These are phyloP conservation scores for Pegoplata infirma DNA, from an alignment of 2,888 invertebrate genomes.

Conservation along the genomic window DNA sequence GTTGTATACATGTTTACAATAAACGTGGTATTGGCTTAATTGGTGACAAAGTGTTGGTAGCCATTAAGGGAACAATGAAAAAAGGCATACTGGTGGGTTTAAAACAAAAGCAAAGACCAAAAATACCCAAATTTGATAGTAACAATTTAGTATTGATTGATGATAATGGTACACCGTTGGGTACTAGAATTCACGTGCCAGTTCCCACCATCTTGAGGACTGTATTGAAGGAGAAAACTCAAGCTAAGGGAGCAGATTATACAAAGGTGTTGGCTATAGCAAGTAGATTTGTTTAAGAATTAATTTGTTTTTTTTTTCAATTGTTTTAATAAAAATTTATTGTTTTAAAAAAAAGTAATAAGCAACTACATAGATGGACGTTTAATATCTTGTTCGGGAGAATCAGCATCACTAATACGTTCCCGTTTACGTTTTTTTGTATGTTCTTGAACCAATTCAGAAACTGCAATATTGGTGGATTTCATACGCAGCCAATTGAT, in stretches of 20 bases:
- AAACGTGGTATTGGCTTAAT: conserved; percentile 82
- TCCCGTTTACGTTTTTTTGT: conserved; percentile 75
- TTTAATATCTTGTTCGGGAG: conserved; percentile 65
- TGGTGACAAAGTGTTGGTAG: conserved; percentile 93
- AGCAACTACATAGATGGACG: too few relatives aligned
- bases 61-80: conserved; percentile 96
- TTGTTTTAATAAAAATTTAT: conserved; percentile 40
- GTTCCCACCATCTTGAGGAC: conserved; percentile 93
- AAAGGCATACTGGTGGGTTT: conserved; percentile 94
- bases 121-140: conserved; percentile 94
- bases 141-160: conserved; percentile 98
- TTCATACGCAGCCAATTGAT: conserved; percentile 77
- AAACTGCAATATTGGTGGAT: conserved; percentile 71
- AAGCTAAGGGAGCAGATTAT: conserved; percentile 91
- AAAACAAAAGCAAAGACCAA: conserved; percentile 88
- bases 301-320: not conserved
- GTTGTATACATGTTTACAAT: conserved; percentile 96
- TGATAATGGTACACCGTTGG: conserved; percentile 95
- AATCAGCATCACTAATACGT: conserved; percentile 65
- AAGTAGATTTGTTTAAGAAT: conserved; percentile 79
- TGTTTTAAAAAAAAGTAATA: too few relatives aligned
- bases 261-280: conserved; percentile 95
- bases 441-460: conserved; percentile 76
- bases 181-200: conserved; percentile 96
- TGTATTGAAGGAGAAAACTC: conserved; percentile 88